These are phyloP conservation scores for Pristis pectinata DNA, from an alignment of 2,797 vertebrate species.

Conservation along the genomic window DNA sequence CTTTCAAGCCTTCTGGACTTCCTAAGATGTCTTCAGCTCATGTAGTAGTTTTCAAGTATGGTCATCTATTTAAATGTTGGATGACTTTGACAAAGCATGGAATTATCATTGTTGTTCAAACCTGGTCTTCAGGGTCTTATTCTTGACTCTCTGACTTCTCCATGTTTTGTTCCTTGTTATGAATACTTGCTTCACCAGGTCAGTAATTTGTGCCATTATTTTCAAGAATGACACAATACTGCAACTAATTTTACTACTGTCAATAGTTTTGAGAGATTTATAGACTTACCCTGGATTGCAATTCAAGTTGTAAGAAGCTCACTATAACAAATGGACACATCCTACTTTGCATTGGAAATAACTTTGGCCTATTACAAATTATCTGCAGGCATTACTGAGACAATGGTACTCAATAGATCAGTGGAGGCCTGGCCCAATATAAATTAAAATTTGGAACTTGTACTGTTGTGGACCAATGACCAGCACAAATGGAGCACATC, in stretches of 20 bases:
- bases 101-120: background rate
- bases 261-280: background rate
- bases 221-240: background rate
- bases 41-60: background rate
- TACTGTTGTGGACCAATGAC: too few species aligned
- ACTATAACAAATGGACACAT: background rate
- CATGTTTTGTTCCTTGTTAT: background rate
- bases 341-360: background rate
- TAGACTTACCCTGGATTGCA: background rate
- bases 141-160: background rate
- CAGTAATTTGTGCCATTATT: background rate
- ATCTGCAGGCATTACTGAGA: background rate
- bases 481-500: too few species aligned
- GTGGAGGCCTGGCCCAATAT: too few species aligned
- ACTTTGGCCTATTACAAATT: background rate
- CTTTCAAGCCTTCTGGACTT: background rate
- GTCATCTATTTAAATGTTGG: background rate
- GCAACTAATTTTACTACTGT: background rate
- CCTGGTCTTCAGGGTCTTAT: background rate
- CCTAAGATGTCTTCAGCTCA: background rate
- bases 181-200: background rate
- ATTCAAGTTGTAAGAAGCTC: background rate
- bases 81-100: background rate
- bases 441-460: too few species aligned
- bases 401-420: background rate